phyloP scores from a whole-genome alignment of 2,113 vertebrate genomes.

The Candoia aspera region DNA sequence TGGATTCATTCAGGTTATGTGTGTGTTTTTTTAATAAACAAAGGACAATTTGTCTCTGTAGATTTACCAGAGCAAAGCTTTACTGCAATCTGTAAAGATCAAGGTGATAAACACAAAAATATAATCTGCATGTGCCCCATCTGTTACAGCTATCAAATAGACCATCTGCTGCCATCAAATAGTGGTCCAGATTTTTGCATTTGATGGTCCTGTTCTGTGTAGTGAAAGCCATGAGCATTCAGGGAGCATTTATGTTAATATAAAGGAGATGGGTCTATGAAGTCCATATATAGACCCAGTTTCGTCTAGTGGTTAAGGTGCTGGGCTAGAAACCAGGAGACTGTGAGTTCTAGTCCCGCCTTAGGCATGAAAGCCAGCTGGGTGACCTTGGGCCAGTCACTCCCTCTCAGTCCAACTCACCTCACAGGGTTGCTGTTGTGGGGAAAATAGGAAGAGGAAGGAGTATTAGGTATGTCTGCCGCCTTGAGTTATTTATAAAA shows the following conservation, averaged over 20 bases:
- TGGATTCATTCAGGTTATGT: background rate
- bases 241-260: background rate
- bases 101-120: constrained; percentile 55
- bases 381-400: no score
- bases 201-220: background rate
- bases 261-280: background rate
- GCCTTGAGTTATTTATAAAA: no score
- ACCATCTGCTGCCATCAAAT: background rate
- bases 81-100: constrained; percentile 49
- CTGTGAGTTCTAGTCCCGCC: no score
- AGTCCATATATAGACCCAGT: background rate
- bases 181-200: background rate
- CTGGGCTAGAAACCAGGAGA: no score
- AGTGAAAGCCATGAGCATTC: background rate
- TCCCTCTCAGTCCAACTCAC: no score
- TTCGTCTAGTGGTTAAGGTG: no score
- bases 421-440: no score
- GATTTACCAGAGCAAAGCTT: constrained; percentile 39
- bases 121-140: background rate
- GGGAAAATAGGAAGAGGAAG: no score
- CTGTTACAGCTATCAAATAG: background rate
- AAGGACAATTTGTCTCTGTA: background rate
- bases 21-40: background rate
- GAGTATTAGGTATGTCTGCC: no score
- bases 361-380: no score